Evolutionary conservation across 2,113 vertebrate species (phyloP), one percentile per base, ranked within the genome.

Genomic region (Aldabrachelys gigantea): DNA sequence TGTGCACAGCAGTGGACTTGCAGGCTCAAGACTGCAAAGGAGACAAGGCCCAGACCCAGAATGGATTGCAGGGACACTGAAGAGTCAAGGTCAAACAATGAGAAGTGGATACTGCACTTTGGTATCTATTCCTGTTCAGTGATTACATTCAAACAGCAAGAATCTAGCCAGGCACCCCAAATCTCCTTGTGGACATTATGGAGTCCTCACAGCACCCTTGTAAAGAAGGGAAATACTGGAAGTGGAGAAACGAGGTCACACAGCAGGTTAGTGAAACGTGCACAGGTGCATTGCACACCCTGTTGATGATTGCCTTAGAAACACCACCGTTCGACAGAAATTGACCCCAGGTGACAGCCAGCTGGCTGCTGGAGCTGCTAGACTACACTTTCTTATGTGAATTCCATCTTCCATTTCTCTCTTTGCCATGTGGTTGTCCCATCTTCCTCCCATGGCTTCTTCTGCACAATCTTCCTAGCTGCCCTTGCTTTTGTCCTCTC

Each of bases 171-270:
- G 25, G 21, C 41, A 47, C 3, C 41, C 24, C 24, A 27, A 13
- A 4, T 22, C 22, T 12, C 21, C 38, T 41, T 14, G 24, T 12
- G 72, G 24, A 44, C 38, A 8, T 24, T 44, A 44, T 8, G 22
- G 11, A 13, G 41, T 24, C 72, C 38, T 44, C 24, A 44, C 38
- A 44, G 41, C 1, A 0, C 0, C 1, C 12, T 69, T 24, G 35
- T 9, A 25, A 44, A 91, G 25, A 38, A 12, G 22, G 72, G 24
- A 41, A 44, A 44, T 27, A 8, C 11, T 11, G 21, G 25, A 44
- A 13, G 72, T 25, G n/a, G 3, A 21, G 75, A 94, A 84, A 62
- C 0, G 1, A 19, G 35, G 75, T 16, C 52, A 52, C 6, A 4
- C n/a, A 80, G 9, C 19, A 87, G 81, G 6, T 2, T 72, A 86